Base-by-base conservation (phyloP, 2,888 invertebrate species). In the Cyaniris semiargus region DNA sequence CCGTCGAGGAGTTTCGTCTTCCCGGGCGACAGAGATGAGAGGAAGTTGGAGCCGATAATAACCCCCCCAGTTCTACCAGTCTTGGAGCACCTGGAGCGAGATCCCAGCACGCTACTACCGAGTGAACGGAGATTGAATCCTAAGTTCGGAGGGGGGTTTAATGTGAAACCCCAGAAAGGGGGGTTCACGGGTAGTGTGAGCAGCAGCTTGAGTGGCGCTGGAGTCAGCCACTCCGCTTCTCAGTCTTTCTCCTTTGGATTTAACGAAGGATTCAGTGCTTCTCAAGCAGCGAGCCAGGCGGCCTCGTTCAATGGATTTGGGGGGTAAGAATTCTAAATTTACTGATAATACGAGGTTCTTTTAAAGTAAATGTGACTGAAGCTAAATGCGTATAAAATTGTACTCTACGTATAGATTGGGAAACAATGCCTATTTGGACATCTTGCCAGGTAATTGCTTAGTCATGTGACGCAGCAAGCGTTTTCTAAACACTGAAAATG, bases 191-290 rank as follows among this genome's bases (percentile, higher is more conserved):
- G 90, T 0, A 93, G 93, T 81, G 84, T 94, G 1, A 94, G 93
- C 83, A 91, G 93, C 83, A 93, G 94, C 77, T 89, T 86, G 0
- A 90, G 86, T 78, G 92, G 91, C 1, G 87, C 85, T 18, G 93
- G 94, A 1, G 83, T 84, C n/a, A 94, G 93, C 79, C 94, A 94
- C 27, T 88, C 94, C 0, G 94, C 94, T 0, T 91, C 93, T 3
- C 94, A 94, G 80, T 93, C 93, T 0, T 91, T 94, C 83, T 90
- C 93, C 0, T 91, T 94, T 77, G 94, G 94, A n/a, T 93, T 93
- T 81, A 91, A 88, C 77, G 90, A 94, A 80, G 94, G 94, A 10
- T 94, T 94, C 84, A 92, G 94, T 81, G 91, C 92, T 38, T 94
- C 94, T 3, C 94, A 94, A 66, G 92, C 94, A 1, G 93, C 93